A percentile compares a stretch with the other conserved stretches of the same genome.
These are phyloP conservation scores for Miniopterus natalensis DNA, from an alignment of 2,113 vertebrate genomes.

Conservation along the genomic window DNA sequence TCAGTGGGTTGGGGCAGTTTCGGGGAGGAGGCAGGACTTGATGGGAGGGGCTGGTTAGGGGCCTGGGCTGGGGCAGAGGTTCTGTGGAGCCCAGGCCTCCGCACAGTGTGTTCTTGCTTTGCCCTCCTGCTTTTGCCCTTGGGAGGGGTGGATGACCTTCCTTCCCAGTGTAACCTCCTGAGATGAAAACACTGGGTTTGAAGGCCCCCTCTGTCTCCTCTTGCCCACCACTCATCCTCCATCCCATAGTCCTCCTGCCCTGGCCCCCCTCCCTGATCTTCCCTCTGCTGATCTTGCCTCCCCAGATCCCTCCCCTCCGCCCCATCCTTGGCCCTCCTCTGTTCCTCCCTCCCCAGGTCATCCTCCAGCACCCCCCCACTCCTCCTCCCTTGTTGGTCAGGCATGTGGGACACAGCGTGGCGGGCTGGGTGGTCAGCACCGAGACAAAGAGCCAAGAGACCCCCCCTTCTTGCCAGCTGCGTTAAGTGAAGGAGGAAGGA, in stretches of 20 bases:
- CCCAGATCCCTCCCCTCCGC: too few species aligned
- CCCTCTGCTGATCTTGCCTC: background rate
- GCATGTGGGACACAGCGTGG: background rate
- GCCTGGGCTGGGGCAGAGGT: background rate
- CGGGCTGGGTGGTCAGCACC: background rate
- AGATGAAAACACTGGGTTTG: background rate
- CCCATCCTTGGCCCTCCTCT: too few species aligned
- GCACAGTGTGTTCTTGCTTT: too few species aligned
- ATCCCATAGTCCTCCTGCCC: background rate
- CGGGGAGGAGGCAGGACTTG: background rate
- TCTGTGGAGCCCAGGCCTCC: too few species aligned
- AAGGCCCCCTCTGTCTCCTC: background rate
- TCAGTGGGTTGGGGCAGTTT: background rate
- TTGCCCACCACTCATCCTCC: background rate
- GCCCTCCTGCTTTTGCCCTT: background rate
- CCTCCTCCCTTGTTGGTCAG: background rate
- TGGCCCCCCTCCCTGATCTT: background rate
- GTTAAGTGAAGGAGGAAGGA: background rate
- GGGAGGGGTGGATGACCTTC: background rate
- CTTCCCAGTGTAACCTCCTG: background rate
- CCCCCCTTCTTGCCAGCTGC: too few species aligned
- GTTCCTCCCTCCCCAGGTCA: background rate
- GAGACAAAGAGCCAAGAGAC: background rate
- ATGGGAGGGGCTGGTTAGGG: background rate
- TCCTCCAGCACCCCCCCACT: too few species aligned